phyloP scores from a whole-genome alignment of 2,113 vertebrate genomes.

The Oreotrochilus melanogaster region DNA sequence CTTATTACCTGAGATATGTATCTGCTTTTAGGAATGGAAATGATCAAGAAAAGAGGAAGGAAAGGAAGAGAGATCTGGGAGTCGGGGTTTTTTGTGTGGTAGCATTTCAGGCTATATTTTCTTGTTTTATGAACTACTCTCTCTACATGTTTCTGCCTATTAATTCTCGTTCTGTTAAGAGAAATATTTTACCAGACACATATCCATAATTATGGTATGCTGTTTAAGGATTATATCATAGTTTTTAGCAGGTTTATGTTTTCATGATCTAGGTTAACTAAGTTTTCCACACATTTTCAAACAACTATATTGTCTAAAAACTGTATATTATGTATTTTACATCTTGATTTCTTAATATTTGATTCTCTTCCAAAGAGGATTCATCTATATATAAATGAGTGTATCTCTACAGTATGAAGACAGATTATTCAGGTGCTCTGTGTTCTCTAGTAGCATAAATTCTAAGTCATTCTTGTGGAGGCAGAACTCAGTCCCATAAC shows the following conservation, averaged over 20 bases:
- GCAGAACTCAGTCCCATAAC: neutral
- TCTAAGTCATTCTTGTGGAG: neutral
- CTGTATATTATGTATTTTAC: neutral
- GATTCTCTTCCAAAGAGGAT: neutral
- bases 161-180: neutral
- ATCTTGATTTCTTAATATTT: neutral
- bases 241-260: neutral
- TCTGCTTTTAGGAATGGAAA: neutral
- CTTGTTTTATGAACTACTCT: neutral
- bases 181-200: neutral
- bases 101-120: neutral
- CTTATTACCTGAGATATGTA: neutral
- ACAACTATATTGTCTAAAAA: neutral
- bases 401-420: neutral
- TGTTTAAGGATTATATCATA: neutral
- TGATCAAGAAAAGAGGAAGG: neutral
- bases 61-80: neutral
- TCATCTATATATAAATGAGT: neutral
- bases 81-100: neutral
- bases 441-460: neutral
- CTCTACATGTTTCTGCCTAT: neutral
- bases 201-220: neutral
- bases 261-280: neutral
- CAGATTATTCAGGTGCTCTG: neutral
- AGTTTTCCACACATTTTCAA: neutral